Percentiles rank a stretch among this genome's conserved stretches.
Conservation (phyloP, 2,797 vertebrate genomes). For the Delichon dasypus region DNA sequence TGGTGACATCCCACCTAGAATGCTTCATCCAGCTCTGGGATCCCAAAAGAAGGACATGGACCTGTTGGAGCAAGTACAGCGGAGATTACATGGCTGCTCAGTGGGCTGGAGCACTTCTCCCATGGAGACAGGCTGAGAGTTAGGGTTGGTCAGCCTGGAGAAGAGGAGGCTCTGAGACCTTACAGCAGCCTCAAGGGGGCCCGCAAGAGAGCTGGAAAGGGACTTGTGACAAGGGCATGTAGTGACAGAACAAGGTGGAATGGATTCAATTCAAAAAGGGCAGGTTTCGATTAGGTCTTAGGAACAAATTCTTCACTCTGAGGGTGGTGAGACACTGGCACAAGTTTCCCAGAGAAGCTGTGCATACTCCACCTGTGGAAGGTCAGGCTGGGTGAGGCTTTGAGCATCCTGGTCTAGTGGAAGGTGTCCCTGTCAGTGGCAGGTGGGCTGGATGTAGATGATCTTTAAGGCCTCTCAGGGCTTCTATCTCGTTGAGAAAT, state of each 20-base stretch:
- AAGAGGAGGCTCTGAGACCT: background rate
- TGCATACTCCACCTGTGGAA: background rate
- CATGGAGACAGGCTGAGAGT: background rate
- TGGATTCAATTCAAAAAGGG: background rate
- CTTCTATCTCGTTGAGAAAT: background rate
- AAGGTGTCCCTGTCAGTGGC: background rate
- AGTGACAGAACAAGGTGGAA: background rate
- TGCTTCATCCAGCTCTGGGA: background rate
- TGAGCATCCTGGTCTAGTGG: background rate
- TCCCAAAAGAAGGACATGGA: background rate
- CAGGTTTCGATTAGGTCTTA: background rate
- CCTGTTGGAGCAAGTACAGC: background rate
- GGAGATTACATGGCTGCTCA: background rate
- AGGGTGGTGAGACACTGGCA: background rate
- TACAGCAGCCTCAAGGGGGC: background rate
- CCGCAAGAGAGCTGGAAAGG: background rate
- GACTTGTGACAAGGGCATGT: background rate
- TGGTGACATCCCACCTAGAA: background rate
- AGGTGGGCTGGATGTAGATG: background rate
- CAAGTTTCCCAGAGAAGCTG: background rate
- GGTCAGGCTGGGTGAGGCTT: background rate
- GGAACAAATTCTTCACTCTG: background rate
- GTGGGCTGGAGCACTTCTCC: background rate
- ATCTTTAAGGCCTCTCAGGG: background rate
- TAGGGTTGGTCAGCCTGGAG: background rate